These are phyloP conservation scores for Anisognathus igniventris DNA, from an alignment of 2,797 vertebrate genomes.

Conservation along the genomic window DNA sequence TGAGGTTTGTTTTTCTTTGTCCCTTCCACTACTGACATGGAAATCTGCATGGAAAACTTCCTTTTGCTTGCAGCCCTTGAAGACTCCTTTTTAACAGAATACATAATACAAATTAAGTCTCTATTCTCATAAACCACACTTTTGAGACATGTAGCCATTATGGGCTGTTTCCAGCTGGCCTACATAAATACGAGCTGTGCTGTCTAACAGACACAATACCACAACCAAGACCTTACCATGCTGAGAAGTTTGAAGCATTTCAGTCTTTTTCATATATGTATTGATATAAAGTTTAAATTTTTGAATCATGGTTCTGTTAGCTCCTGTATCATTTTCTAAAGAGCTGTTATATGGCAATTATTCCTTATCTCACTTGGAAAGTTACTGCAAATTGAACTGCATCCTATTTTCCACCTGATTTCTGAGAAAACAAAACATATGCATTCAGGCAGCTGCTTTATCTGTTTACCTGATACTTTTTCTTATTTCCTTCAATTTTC, in stretches of 20 bases:
- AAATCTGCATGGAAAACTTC: not conserved
- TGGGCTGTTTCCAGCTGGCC: not conserved
- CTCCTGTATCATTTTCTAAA: not conserved
- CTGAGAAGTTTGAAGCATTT: not conserved
- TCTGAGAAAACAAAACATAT: not conserved
- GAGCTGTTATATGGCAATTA: not conserved
- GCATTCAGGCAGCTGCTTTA: not conserved
- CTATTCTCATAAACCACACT: not conserved
- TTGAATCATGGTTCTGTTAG: not conserved
- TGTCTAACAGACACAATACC: not conserved
- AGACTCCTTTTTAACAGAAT: not conserved
- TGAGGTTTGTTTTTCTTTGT: not conserved
- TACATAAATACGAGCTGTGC: not conserved
- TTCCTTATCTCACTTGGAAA: not conserved
- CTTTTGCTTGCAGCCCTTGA: not conserved
- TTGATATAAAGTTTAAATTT: not conserved
- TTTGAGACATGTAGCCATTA: not conserved
- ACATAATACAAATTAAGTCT: not conserved
- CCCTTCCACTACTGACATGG: not conserved
- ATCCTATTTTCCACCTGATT: not conserved
- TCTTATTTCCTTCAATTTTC: slow-evolving; percentile 3
- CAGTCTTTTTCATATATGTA: not conserved
- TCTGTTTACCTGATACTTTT: not conserved
- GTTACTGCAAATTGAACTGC: not conserved
- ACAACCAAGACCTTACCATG: not conserved